Conservation (phyloP, 2,888 invertebrate species). For the Tetragnatha montana region DNA sequence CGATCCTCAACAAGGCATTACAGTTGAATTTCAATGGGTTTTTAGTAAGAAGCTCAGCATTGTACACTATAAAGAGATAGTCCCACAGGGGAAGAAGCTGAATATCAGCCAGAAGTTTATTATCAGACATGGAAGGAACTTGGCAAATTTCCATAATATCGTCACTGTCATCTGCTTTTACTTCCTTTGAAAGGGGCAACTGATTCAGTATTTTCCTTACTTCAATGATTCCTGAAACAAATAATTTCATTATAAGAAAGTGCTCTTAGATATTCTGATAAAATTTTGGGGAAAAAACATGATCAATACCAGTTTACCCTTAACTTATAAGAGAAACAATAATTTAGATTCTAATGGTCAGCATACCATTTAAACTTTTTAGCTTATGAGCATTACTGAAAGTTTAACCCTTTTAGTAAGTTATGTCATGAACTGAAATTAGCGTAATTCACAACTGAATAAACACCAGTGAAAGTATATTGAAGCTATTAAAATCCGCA, state of each 20-base stretch:
- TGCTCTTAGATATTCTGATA: too few species aligned
- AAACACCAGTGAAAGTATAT: too few species aligned
- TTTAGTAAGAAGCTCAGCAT: slow-evolving; percentile 53
- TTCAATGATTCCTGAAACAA: not conserved
- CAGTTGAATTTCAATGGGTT: too few species aligned
- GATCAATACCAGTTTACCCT: too few species aligned
- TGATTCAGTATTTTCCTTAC: slow-evolving; percentile 19
- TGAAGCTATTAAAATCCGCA: too few species aligned
- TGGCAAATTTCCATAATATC: slow-evolving; percentile 31
- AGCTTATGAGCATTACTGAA: not conserved
- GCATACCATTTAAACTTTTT: not conserved
- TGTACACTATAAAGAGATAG: slow-evolving; percentile 43
- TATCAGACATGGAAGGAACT: slow-evolving; percentile 13
- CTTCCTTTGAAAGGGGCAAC: not conserved
- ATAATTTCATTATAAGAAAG: not conserved
- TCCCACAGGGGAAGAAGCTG: slow-evolving; percentile 63
- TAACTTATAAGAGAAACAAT: too few species aligned
- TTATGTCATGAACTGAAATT: not conserved
- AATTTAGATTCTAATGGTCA: too few species aligned
- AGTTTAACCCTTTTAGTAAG: too few species aligned
- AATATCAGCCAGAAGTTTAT: slow-evolving; percentile 15
- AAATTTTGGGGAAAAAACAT: too few species aligned
- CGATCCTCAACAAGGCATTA: not conserved
- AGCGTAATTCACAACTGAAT: not conserved
- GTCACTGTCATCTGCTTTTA: not conserved